phyloP scores from a whole-genome alignment of 2,797 vertebrate genomes.

The Glossophaga mutica region DNA sequence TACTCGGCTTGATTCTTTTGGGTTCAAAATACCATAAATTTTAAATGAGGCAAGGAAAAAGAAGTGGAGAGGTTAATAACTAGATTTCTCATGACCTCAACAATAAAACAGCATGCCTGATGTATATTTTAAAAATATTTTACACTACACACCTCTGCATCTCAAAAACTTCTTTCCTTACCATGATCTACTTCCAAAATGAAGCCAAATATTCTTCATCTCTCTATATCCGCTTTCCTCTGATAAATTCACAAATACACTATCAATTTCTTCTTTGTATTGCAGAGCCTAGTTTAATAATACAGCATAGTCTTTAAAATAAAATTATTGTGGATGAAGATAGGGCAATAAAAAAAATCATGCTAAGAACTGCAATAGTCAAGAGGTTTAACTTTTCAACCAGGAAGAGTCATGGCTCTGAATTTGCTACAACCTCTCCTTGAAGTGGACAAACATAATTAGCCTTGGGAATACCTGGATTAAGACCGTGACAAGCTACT shows the following conservation, averaged over 20 bases:
- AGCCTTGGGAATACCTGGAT: conserved; percentile 23
- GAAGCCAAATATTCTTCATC: neutral
- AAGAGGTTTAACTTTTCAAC: conserved; percentile 32
- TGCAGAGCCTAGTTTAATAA: neutral
- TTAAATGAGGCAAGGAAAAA: conserved; percentile 61
- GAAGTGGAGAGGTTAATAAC: conserved; percentile 43
- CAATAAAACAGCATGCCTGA: conserved; percentile 23
- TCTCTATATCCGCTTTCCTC: neutral
- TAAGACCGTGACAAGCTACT: conserved; percentile 49
- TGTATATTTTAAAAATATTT: conserved; percentile 23
- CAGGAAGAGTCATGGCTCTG: neutral
- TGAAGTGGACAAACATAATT: conserved; percentile 52
- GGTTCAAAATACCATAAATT: conserved; percentile 62
- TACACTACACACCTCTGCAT: neutral
- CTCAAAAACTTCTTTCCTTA: conserved; percentile 4
- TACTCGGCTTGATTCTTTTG: conserved; percentile 33
- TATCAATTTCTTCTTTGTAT: neutral
- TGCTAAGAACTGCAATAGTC: neutral
- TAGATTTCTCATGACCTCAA: conserved; percentile 35
- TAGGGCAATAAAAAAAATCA: neutral
- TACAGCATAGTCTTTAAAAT: neutral
- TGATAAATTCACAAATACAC: neutral
- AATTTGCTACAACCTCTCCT: neutral
- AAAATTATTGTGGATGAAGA: conserved; percentile 18
- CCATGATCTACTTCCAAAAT: neutral